phyloP scores from a whole-genome alignment of 1,140 invertebrate genomes.

The Bombus fervidus region DNA sequence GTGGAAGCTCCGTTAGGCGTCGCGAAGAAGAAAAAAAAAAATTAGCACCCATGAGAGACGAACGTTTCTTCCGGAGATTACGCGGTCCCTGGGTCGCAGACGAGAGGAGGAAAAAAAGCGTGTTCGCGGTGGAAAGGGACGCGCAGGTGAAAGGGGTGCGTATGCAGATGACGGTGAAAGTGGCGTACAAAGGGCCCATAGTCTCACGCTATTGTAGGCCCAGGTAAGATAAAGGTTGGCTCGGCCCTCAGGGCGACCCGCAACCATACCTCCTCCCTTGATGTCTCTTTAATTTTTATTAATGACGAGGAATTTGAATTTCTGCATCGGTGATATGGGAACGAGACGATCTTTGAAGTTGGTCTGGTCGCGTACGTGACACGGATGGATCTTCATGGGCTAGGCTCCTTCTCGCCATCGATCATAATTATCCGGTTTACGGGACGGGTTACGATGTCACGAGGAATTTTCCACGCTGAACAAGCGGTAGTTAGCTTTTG shows the following conservation, averaged over 20 bases:
- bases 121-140: neutral
- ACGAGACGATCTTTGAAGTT: slow-evolving; percentile 50
- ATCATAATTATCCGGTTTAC: slow-evolving; percentile 77
- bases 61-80: slow-evolving; percentile 54
- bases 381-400: slow-evolving; percentile 34
- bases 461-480: slow-evolving; percentile 41
- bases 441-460: slow-evolving; percentile 56
- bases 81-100: neutral
- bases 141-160: slow-evolving; percentile 64
- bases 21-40: slow-evolving; percentile 34
- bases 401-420: slow-evolving; percentile 61
- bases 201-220: slow-evolving; percentile 81
- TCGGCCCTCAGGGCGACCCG: slow-evolving; percentile 53
- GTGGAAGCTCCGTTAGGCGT: slow-evolving; percentile 45
- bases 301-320: slow-evolving; percentile 82
- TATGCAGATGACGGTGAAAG: slow-evolving; percentile 79
- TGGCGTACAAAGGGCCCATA: slow-evolving; percentile 80
- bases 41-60: slow-evolving; percentile 58
- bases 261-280: slow-evolving; percentile 53
- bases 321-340: slow-evolving; percentile 83
- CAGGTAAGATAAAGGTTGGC: slow-evolving; percentile 82
- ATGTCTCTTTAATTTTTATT: slow-evolving; percentile 84
- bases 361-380: slow-evolving; percentile 20
- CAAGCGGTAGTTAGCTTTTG: neutral
- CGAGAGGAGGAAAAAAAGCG: neutral